Conservation (phyloP, 1,140 invertebrate genomes). For the Drosophila kepulauana region DNA sequence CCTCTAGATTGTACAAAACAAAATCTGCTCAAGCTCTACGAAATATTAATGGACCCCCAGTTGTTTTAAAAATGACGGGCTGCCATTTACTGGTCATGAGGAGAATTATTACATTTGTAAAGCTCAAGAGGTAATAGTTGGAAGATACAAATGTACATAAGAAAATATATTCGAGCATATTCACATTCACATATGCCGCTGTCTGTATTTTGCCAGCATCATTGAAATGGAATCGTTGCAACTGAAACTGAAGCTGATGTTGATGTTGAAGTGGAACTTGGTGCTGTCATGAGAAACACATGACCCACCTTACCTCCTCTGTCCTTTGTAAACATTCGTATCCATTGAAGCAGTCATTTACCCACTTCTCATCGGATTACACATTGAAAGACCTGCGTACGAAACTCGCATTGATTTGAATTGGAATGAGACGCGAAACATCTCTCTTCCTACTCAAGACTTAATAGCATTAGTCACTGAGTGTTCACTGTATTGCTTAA, state of each 20-base stretch:
- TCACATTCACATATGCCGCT: constrained; percentile 27
- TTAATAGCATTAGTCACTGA: background rate
- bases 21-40: constrained; percentile 23
- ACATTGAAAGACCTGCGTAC: constrained; percentile 49
- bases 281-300: constrained; percentile 30
- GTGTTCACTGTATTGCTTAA: no score
- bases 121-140: constrained; percentile 62
- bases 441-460: background rate
- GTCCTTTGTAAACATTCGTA: background rate
- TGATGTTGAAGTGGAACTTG: background rate
- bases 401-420: constrained; percentile 63
- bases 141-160: constrained; percentile 34
- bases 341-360: constrained; percentile 47
- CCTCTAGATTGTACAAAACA: background rate
- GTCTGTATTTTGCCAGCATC: constrained; percentile 41
- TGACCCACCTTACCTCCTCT: background rate
- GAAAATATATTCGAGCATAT: no score
- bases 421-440: constrained; percentile 45
- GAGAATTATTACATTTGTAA: constrained; percentile 59
- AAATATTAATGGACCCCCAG: constrained; percentile 8
- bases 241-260: background rate
- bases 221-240: constrained; percentile 31
- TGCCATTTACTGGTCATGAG: constrained; percentile 1
- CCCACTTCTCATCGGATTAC: constrained; percentile 65
- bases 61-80: constrained; percentile 2